Evolutionary conservation across 1,140 invertebrate genomes (phyloP).

Genomic region (Macrobrachium rosenbergii): DNA sequence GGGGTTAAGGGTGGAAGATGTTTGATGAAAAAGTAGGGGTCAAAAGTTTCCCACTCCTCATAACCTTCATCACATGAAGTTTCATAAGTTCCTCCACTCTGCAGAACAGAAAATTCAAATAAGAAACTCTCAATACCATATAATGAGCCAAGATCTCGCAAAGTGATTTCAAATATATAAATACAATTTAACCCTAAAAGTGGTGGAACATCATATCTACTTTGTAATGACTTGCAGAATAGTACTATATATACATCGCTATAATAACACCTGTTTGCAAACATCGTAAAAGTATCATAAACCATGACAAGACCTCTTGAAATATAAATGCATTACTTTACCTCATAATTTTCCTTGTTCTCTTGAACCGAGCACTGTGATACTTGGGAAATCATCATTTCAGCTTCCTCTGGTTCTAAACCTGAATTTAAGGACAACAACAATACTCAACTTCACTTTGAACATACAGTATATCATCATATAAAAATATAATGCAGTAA

Average conservation of each 20-base stretch:
- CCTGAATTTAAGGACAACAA: not conserved
- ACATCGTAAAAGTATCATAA: not conserved
- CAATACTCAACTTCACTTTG: too few species aligned
- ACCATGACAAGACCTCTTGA: not conserved
- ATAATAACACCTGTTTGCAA: not conserved
- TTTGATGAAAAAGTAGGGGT: conserved; percentile 81
- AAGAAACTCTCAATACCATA: not conserved
- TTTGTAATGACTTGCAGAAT: too few species aligned
- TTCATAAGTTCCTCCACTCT: conserved; percentile 56
- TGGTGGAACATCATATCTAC: too few species aligned
- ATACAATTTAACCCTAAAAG: too few species aligned
- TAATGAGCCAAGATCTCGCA: too few species aligned
- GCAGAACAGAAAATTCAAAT: not conserved
- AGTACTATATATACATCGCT: too few species aligned
- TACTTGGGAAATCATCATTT: conserved; percentile 57
- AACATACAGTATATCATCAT: not conserved
- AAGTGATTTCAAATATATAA: too few species aligned
- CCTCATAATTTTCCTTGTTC: conserved; percentile 62
- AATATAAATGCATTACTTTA: not conserved
- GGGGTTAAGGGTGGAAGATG: conserved; percentile 89
- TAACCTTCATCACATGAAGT: conserved; percentile 65
- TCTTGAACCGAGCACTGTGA: conserved; percentile 45
- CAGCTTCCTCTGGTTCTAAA: conserved; percentile 52
- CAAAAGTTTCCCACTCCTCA: conserved; percentile 66
- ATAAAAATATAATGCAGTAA: too few species aligned